phyloP scores from a whole-genome alignment of 1,140 invertebrate genomes.

The Calliopsis andreniformis region DNA sequence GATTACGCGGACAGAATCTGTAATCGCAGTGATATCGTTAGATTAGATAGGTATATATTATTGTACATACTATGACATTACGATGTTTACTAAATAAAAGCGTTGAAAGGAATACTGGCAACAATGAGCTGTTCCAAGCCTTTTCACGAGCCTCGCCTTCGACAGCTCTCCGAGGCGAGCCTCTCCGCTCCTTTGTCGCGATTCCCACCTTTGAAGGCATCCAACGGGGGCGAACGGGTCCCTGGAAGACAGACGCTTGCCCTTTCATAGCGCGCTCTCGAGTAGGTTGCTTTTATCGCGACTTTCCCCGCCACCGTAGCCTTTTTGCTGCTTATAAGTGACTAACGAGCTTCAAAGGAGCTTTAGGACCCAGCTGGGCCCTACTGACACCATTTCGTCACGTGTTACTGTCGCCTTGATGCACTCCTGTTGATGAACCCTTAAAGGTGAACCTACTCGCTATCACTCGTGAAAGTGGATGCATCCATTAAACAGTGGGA shows the following conservation, averaged over 20 bases:
- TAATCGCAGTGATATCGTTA: slow-evolving; percentile 73
- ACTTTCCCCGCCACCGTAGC: slow-evolving; percentile 34
- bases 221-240: slow-evolving; percentile 47
- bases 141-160: slow-evolving; percentile 14
- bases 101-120: slow-evolving; percentile 52
- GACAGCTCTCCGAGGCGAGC: background rate
- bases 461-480: too few species aligned
- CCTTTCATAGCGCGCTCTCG: slow-evolving; percentile 15
- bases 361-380: slow-evolving; percentile 12
- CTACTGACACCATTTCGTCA: slow-evolving; percentile 22
- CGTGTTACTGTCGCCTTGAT: slow-evolving; percentile 1
- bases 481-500: too few species aligned
- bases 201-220: slow-evolving; percentile 49
- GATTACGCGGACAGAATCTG: slow-evolving; percentile 52
- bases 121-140: slow-evolving; percentile 18
- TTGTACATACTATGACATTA: slow-evolving; percentile 74
- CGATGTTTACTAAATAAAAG: slow-evolving; percentile 76
- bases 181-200: slow-evolving; percentile 37
- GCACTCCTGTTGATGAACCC: background rate
- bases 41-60: slow-evolving; percentile 75
- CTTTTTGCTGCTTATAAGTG: slow-evolving; percentile 42
- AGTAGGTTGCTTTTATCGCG: slow-evolving; percentile 15
- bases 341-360: slow-evolving; percentile 57
- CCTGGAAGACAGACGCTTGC: slow-evolving; percentile 38
- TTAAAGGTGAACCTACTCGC: too few species aligned